Evolutionary conservation across 1,140 invertebrate species (phyloP).

Genomic region (Dreissena polymorpha): DNA sequence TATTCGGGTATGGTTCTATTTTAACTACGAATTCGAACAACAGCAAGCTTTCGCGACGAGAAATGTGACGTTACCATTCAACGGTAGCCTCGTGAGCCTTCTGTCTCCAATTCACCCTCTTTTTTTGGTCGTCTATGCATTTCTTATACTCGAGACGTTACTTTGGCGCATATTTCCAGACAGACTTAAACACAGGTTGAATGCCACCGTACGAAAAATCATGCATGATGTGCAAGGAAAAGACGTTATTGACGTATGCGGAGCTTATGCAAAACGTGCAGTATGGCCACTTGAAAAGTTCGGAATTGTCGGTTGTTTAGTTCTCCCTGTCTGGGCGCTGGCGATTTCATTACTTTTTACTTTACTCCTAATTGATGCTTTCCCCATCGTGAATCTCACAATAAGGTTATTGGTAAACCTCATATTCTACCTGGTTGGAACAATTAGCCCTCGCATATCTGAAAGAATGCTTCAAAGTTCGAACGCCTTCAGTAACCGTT

Average conservation of each 20-base stretch:
- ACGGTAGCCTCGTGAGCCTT: slow-evolving; percentile 5
- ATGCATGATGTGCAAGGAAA: slow-evolving; percentile 20
- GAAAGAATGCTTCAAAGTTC: background rate
- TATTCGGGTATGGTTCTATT: slow-evolving; percentile 28
- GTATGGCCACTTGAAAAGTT: slow-evolving; percentile 19
- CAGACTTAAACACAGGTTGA: slow-evolving; percentile 12
- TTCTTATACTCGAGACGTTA: background rate
- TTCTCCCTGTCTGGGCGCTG: slow-evolving; percentile 16
- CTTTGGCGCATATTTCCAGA: background rate
- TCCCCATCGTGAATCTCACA: slow-evolving; percentile 27
- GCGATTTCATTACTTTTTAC: background rate
- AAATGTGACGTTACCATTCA: slow-evolving; percentile 20
- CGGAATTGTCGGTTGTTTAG: slow-evolving; percentile 15
- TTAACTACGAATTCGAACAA: slow-evolving; percentile 1
- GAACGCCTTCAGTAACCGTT: background rate
- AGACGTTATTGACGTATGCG: slow-evolving; percentile 13
- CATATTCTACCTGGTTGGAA: background rate
- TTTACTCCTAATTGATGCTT: background rate
- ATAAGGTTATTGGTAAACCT: slow-evolving; percentile 12
- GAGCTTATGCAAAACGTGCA: background rate
- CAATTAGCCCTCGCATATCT: background rate
- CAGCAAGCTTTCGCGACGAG: background rate
- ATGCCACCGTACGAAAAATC: slow-evolving; percentile 13
- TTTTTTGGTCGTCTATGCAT: slow-evolving; percentile 14
- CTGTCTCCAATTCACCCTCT: slow-evolving; percentile 10